A percentile compares a stretch with the other conserved stretches of the same genome.
Evolutionary conservation across 2,113 vertebrate genomes (phyloP).

Genomic region (Bujurquina vittata): DNA sequence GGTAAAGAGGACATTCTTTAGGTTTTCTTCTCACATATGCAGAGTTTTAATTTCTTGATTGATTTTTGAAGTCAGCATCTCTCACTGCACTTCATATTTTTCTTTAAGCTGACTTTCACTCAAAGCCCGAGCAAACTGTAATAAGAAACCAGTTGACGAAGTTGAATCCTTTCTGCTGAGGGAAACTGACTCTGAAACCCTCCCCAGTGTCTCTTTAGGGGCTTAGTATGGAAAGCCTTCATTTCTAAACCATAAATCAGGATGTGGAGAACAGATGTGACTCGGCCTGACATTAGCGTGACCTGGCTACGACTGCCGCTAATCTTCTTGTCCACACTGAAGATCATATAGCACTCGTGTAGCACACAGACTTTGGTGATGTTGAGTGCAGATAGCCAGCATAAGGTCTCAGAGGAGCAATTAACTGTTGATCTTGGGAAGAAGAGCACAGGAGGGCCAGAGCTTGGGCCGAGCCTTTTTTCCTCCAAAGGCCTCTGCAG

Average conservation of each 20-base stretch:
- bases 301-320: slow-evolving; percentile 19
- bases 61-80: background rate
- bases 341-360: slow-evolving; percentile 52
- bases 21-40: background rate
- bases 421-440: slow-evolving; percentile 16
- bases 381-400: slow-evolving; percentile 46
- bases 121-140: background rate
- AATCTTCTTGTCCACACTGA: slow-evolving; percentile 45
- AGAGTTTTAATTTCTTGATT: background rate
- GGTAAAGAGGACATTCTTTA: background rate
- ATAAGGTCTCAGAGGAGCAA: slow-evolving; percentile 35
- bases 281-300: background rate
- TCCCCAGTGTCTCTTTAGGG: slow-evolving; percentile 19
- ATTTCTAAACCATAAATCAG: slow-evolving; percentile 48
- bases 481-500: background rate
- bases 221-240: slow-evolving; percentile 10
- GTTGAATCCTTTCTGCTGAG: background rate
- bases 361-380: slow-evolving; percentile 15
- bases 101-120: background rate
- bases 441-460: background rate
- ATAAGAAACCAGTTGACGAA: slow-evolving; percentile 5
- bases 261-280: slow-evolving; percentile 49
- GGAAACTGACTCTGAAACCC: slow-evolving; percentile 4
- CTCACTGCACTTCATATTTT: background rate
- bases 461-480: background rate